Base-by-base conservation (phyloP, 1,140 invertebrate genomes). In the Bombus terrestris region DNA sequence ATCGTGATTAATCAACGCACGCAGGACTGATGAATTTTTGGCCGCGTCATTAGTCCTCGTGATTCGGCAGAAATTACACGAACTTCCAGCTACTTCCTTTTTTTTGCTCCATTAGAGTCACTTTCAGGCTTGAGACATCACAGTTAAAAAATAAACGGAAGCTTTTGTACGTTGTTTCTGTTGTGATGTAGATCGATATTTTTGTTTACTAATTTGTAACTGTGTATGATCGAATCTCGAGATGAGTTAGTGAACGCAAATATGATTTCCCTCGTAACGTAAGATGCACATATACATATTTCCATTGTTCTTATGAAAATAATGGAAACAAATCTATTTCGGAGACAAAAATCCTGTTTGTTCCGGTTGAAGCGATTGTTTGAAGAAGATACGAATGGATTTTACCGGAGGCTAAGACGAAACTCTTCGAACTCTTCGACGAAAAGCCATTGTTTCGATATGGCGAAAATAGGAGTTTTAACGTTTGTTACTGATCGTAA, bases 1-100 rank as follows among this genome's bases (percentile, higher is more conserved):
- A 81, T 86, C 25, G n/a, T 66, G 37, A 86, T 76, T 88, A 81
- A 85, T 88, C 59, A 68, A 69, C 64, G 18, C 47, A 6, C 47
- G 8, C 47, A 53, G 18, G 5, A 6, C 5, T 53, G 43, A 35
- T 28, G 59, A 64, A 76, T 83, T 68, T 76, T 83, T 57, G 69
- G 32, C 22, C 18, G 47, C 18, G 47, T 53, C 18, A 6, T 22
- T 6, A 53, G 47, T 59, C 22, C 41, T n/a, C 22, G 2, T 3
- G 28, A 35, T 28, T 2, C 6, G n/a, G 6, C 10, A n/a, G 47
- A 73, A 62, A 81, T 32, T 62, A 12, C 47, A 53, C 47, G 1
- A 53, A 59, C 25, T 39, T 10, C 1, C n/a, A 8, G 0, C 47
- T 5, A 12, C 10, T 1, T 62, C 10, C 9, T 59, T 28, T 4